Base-by-base conservation (phyloP, 2,797 vertebrate genomes). In the Allobates femoralis region DNA sequence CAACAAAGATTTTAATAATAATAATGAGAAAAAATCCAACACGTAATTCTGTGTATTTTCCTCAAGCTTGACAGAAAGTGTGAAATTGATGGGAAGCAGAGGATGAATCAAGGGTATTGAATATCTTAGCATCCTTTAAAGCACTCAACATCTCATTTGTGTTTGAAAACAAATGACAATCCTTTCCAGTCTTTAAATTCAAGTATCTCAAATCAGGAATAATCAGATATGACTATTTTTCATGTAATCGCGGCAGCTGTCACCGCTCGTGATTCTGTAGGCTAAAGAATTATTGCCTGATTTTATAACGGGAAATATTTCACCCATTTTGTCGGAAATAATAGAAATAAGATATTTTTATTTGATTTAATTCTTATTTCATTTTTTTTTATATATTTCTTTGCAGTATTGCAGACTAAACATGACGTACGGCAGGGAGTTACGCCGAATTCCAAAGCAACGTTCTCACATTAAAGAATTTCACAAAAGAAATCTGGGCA, bases 111-210 rank as follows among this genome's bases (percentile, higher is more conserved):
- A 84, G 86, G 86, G 82, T 87, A 84, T 75, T 84, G 86, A 84
- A 87, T 87, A 84, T 84, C 82, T 87, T 84, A 66, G 69, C 86
- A 41, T 87, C 82, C 81, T 87, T 87, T 66, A 84, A 87, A 30
- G 77, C 82, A 84, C 86, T 87, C 77, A 75, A 87, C 86, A 84
- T 84, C 86, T 87, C 86, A 84, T 87, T 81, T 87, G 46, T 84
- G 86, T 87, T 87, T 84, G 86, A 87, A 87, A 87, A 87, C 86
- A 87, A 84, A 84, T 34, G 86, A 87, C 86, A 87, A 84, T 84
- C 86, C 86, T 74, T 87, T 76, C 60, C 73, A 66, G 77, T 75
- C 41, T 87, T 84, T 80, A 74, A 84, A 84, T 50, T 87, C 82
- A 84, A 87, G 86, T 87, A 87, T 87, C 77, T 80, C 77, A 64